Conservation (phyloP, 2,113 vertebrate species). For the Elephas maximus region DNA sequence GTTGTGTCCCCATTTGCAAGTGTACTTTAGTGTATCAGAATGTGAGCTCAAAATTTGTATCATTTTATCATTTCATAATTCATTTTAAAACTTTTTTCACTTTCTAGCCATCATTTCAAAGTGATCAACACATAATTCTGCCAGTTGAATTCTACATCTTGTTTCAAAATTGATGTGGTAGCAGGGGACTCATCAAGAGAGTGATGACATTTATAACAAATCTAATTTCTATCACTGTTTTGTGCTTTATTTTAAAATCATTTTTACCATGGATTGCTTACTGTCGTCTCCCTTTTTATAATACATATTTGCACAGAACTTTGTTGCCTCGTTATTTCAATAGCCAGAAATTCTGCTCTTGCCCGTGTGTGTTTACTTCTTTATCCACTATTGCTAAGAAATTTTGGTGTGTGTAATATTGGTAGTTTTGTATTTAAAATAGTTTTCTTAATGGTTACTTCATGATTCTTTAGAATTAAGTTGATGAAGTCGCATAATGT, state of each 20-base stretch:
- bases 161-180: constrained; percentile 42
- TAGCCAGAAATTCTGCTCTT: constrained; percentile 41
- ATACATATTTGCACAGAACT: not conserved
- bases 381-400: not conserved
- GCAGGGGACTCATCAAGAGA: not conserved
- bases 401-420: not conserved
- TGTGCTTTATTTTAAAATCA: constrained; percentile 19
- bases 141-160: constrained; percentile 35
- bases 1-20: not conserved
- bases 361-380: not conserved
- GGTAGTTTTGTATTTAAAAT: constrained; percentile 12
- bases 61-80: not conserved
- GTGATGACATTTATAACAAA: not conserved
- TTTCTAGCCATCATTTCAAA: constrained; percentile 37
- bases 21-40: constrained; percentile 42
- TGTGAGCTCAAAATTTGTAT: constrained; percentile 2
- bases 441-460: constrained; percentile 25
- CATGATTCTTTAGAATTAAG: constrained; percentile 26
- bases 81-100: not conserved
- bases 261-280: not conserved
- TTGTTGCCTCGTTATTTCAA: not conserved
- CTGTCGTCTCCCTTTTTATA: not conserved
- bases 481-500: not conserved
- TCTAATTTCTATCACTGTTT: constrained; percentile 32
- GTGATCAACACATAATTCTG: constrained; percentile 11